These are phyloP conservation scores for Eunapius fragilis DNA, from an alignment of 37 sponge, comb jelly and placozoan genomes.

Conservation along the genomic window DNA sequence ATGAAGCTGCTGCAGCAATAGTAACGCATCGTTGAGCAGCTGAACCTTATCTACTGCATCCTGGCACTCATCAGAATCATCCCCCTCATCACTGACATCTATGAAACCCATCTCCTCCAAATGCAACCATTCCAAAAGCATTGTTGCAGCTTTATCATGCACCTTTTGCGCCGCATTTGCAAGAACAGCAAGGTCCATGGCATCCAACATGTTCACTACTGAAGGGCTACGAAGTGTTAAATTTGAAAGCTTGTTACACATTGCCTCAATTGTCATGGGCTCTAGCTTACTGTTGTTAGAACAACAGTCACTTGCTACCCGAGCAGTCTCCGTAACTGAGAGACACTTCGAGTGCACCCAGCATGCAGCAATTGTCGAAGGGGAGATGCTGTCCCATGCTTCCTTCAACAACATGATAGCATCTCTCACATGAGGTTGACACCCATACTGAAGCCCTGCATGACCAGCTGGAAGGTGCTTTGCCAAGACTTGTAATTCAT, in stretches of 20 bases:
- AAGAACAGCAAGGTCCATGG: neutral
- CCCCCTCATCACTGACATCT: neutral
- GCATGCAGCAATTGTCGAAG: neutral
- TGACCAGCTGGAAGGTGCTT: neutral
- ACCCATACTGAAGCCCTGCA: neutral
- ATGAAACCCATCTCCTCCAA: neutral
- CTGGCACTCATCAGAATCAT: neutral
- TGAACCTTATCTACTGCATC: neutral
- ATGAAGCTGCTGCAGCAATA: neutral
- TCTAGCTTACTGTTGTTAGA: neutral
- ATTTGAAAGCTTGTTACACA: neutral
- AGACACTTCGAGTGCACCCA: neutral
- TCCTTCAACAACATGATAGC: neutral
- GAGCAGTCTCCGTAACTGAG: neutral
- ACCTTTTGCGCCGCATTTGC: neutral
- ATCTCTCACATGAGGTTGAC: neutral
- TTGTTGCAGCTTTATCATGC: neutral
- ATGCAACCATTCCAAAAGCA: neutral
- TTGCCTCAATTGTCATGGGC: neutral
- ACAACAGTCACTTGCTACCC: neutral
- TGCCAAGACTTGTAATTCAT: neutral
- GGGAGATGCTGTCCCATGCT: neutral
- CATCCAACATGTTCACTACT: neutral
- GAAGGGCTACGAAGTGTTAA: neutral
- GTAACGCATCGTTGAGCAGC: neutral